Percentiles rank a stretch among this genome's conserved stretches.
Conservation (phyloP, 2,888 invertebrate genomes). For the Cataglyphis cursor region DNA sequence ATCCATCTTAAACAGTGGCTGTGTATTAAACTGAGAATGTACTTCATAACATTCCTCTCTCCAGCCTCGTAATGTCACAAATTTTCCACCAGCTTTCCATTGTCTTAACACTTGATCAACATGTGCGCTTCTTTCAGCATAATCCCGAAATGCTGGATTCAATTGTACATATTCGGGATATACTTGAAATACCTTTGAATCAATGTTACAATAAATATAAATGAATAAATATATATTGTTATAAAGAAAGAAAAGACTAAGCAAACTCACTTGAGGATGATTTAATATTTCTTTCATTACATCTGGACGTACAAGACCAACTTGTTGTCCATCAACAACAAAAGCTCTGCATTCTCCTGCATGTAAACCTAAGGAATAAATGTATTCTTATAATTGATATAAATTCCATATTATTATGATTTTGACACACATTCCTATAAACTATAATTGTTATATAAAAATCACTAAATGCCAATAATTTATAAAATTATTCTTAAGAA, state of each 20-base stretch:
- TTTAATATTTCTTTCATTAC: slow-evolving; percentile 93
- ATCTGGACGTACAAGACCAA: slow-evolving; percentile 95
- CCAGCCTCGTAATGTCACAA: slow-evolving; percentile 96
- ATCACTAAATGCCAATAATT: background rate
- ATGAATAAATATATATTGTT: slow-evolving; percentile 45
- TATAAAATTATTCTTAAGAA: background rate
- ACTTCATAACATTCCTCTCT: slow-evolving; percentile 98
- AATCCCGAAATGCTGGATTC: slow-evolving; percentile 95
- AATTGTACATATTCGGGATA: slow-evolving; percentile 92
- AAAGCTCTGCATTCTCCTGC: slow-evolving; percentile 95
- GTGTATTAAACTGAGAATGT: slow-evolving; percentile 91
- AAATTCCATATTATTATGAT: slow-evolving; percentile 78
- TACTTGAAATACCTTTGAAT: slow-evolving; percentile 90
- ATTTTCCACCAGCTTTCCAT: slow-evolving; percentile 92
- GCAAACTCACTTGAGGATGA: slow-evolving; percentile 92
- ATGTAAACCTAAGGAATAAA: slow-evolving; percentile 89
- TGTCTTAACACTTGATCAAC: slow-evolving; percentile 93
- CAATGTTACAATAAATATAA: slow-evolving; percentile 27
- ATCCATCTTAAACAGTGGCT: slow-evolving; percentile 93
- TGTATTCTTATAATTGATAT: slow-evolving; percentile 76
- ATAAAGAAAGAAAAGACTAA: slow-evolving; percentile 9
- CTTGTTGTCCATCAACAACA: slow-evolving; percentile 95
- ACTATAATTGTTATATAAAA: background rate
- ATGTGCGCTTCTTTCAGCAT: slow-evolving; percentile 92
- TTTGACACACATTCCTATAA: background rate